Evolutionary conservation across 2,113 vertebrate species (phyloP).

Genomic region (Lampris megalopsis): DNA sequence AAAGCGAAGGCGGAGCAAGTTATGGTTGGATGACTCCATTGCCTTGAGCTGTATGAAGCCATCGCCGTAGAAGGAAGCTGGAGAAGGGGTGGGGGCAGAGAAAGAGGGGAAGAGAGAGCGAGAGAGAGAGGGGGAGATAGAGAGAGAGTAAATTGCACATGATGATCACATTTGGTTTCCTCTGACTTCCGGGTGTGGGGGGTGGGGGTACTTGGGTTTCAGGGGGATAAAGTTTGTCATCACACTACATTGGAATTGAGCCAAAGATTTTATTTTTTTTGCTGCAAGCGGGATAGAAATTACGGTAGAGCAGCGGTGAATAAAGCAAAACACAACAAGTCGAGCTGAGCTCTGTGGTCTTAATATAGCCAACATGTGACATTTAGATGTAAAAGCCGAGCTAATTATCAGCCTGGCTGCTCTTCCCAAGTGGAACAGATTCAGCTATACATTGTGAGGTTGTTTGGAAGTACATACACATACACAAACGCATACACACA

Average conservation of each 20-base stretch:
- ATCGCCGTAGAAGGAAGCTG: conserved; percentile 78
- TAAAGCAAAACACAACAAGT: conserved; percentile 39
- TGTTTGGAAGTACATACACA: background rate
- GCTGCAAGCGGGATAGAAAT: conserved; percentile 21
- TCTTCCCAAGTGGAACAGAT: conserved; percentile 50
- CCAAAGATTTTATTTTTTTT: background rate
- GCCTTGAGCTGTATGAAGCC: conserved; percentile 86
- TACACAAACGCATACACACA: too few relatives aligned
- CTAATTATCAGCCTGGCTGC: conserved; percentile 67
- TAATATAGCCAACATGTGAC: conserved; percentile 68
- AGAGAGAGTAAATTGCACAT: background rate
- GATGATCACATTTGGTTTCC: background rate
- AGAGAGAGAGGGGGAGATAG: background rate
- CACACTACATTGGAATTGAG: conserved; percentile 18
- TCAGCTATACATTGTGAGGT: background rate
- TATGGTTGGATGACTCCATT: conserved; percentile 79
- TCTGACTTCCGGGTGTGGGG: background rate
- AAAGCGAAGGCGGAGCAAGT: conserved; percentile 85
- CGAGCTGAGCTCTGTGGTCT: conserved; percentile 56
- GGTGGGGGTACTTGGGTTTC: background rate
- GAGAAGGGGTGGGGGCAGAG: background rate
- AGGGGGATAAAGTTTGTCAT: background rate
- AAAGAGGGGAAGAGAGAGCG: background rate
- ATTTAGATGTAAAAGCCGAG: conserved; percentile 68
- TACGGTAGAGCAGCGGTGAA: conserved; percentile 17